phyloP scores from a whole-genome alignment of 2,113 vertebrate genomes.

The Astur gentilis region DNA sequence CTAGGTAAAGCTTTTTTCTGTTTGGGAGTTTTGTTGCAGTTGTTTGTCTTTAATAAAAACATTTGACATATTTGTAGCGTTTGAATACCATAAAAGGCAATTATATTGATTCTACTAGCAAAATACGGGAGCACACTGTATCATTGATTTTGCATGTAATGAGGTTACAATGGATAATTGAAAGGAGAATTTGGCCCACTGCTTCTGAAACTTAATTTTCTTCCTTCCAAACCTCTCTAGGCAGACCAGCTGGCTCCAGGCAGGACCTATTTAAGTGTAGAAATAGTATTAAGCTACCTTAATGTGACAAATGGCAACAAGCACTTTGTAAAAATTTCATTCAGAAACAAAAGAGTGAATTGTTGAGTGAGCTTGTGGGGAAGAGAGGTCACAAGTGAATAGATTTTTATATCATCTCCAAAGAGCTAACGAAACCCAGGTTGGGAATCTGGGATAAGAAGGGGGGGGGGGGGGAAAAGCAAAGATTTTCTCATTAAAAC shows the following conservation, averaged over 20 bases:
- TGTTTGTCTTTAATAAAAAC: constrained; percentile 33
- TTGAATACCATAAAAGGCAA: constrained; percentile 31
- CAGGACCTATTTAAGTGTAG: not conserved
- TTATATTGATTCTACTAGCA: constrained; percentile 24
- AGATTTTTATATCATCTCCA: not conserved
- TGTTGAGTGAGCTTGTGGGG: not conserved
- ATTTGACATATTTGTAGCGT: not conserved
- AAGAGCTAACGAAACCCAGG: not conserved
- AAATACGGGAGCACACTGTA: constrained; percentile 8
- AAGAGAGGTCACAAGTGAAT: not conserved
- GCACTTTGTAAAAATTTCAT: constrained; percentile 19
- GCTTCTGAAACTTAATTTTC: constrained; percentile 49
- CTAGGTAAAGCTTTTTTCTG: not conserved
- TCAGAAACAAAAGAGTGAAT: not conserved
- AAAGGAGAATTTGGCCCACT: constrained; percentile 55
- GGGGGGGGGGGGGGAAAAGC: no score
- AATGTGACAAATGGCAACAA: constrained; percentile 47
- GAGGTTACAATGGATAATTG: constrained; percentile 51
- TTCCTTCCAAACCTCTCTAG: constrained; percentile 19
- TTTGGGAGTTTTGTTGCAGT: not conserved
- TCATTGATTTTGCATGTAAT: constrained; percentile 53
- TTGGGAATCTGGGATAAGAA: not conserved
- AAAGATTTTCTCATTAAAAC: not conserved
- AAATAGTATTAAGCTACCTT: constrained; percentile 2
- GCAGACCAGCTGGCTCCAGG: constrained; percentile 39